A percentile compares a stretch with the other conserved stretches of the same genome.
Evolutionary conservation across 2,113 vertebrate genomes (phyloP).

Genomic region (Neoarius graeffei): DNA sequence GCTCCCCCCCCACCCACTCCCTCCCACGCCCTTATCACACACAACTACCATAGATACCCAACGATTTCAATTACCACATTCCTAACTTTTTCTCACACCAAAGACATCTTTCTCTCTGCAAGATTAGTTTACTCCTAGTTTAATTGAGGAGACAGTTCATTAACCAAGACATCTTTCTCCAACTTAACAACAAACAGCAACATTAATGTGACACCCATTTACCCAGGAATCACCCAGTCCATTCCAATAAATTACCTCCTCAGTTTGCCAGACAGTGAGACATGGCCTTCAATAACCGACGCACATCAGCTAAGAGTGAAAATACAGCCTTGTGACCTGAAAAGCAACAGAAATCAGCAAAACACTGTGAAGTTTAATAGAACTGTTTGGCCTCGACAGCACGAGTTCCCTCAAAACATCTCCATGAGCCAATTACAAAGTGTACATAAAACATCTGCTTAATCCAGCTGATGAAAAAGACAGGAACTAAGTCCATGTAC

Average conservation of each 20-base stretch:
- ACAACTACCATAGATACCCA: neutral
- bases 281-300: neutral
- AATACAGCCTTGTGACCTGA: constrained; percentile 31
- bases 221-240: constrained; percentile 18
- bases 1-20: neutral
- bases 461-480: constrained; percentile 40
- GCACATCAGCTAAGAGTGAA: neutral
- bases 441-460: constrained; percentile 21
- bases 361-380: constrained; percentile 10
- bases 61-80: neutral
- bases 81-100: neutral
- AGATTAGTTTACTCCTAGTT: constrained; percentile 28
- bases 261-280: constrained; percentile 12
- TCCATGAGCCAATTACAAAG: constrained; percentile 20
- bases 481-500: constrained; percentile 5
- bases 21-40: no score
- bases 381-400: constrained; percentile 26
- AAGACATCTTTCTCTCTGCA: neutral
- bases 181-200: constrained; percentile 37
- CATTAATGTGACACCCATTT: constrained; percentile 16
- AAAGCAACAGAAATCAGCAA: constrained; percentile 25
- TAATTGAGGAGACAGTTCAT: constrained; percentile 25
- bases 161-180: constrained; percentile 28
- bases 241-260: constrained; percentile 27
- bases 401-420: constrained; percentile 17